These are phyloP conservation scores for Polyploca ridens DNA, from an alignment of 2,888 invertebrate species.

Conservation along the genomic window DNA sequence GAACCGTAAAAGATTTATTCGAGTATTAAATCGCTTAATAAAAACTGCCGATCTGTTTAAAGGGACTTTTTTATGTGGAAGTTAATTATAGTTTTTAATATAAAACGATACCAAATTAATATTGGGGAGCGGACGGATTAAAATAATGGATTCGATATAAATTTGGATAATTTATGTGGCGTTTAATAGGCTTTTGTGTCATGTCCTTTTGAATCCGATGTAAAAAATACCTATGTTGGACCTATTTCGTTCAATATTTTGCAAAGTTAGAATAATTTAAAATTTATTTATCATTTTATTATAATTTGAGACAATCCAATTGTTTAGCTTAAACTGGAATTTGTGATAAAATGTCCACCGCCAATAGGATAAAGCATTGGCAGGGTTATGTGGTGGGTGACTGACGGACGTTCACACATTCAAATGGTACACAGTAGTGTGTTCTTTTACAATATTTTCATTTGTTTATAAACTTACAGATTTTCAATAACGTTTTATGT, in stretches of 20 bases:
- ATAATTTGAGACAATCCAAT: too few species aligned
- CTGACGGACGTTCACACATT: too few species aligned
- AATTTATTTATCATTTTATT: too few species aligned
- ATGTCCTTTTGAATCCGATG: constrained; percentile 52
- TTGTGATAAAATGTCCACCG: neutral
- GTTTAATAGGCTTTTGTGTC: constrained; percentile 67
- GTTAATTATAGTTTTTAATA: constrained; percentile 80
- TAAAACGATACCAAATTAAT: constrained; percentile 78
- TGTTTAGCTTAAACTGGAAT: too few species aligned
- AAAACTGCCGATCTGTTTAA: constrained; percentile 69
- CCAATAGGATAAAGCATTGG: too few species aligned
- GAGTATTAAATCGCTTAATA: constrained; percentile 71
- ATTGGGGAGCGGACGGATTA: constrained; percentile 71
- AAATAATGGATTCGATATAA: constrained; percentile 75
- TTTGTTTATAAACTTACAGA: too few species aligned
- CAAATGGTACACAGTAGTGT: too few species aligned
- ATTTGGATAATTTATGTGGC: constrained; percentile 74
- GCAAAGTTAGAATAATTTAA: neutral
- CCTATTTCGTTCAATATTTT: constrained; percentile 8
- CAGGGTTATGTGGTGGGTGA: too few species aligned
- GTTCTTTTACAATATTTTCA: too few species aligned
- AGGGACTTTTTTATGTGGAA: constrained; percentile 70
- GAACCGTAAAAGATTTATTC: constrained; percentile 67
- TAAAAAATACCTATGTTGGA: constrained; percentile 11
- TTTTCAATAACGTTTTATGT: too few species aligned